phyloP scores from a whole-genome alignment of 2,888 invertebrate genomes.

The Onthophagus sagittarius region DNA sequence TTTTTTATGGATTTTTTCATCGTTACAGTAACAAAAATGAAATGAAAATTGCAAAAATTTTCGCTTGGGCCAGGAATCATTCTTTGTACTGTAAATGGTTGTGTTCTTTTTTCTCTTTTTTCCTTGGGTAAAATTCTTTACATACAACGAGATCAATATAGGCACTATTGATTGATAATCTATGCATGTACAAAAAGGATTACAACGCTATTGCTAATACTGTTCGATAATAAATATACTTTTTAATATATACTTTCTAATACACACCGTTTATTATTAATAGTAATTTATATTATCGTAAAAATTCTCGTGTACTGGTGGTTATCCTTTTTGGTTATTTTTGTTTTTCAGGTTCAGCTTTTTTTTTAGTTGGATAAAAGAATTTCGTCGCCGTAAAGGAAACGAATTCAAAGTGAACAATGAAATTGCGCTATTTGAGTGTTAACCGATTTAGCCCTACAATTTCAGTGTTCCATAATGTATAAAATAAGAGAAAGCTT shows the following conservation, averaged over 20 bases:
- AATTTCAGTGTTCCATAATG: too few relatives aligned
- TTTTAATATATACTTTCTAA: constrained; percentile 1
- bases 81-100: constrained; percentile 42
- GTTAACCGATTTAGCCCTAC: too few relatives aligned
- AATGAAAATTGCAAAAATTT: not conserved
- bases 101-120: constrained; percentile 19
- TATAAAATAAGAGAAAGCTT: too few relatives aligned
- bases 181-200: constrained; percentile 25
- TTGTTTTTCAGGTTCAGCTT: not conserved
- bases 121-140: constrained; percentile 21
- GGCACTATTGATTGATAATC: constrained; percentile 42
- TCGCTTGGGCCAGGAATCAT: constrained; percentile 34
- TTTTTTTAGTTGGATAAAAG: too few relatives aligned
- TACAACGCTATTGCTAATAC: constrained; percentile 25
- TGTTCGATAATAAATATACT: constrained; percentile 17
- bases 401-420: too few relatives aligned
- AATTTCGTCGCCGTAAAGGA: too few relatives aligned
- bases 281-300: not conserved
- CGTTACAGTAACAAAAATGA: not conserved
- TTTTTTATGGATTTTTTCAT: not conserved
- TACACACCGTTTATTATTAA: constrained; percentile 1
- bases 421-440: too few relatives aligned
- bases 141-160: constrained; percentile 41
- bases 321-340: constrained; percentile 15
- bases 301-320: not conserved